phyloP scores from a whole-genome alignment of 2,113 vertebrate genomes.

The Diadophis punctatus region DNA sequence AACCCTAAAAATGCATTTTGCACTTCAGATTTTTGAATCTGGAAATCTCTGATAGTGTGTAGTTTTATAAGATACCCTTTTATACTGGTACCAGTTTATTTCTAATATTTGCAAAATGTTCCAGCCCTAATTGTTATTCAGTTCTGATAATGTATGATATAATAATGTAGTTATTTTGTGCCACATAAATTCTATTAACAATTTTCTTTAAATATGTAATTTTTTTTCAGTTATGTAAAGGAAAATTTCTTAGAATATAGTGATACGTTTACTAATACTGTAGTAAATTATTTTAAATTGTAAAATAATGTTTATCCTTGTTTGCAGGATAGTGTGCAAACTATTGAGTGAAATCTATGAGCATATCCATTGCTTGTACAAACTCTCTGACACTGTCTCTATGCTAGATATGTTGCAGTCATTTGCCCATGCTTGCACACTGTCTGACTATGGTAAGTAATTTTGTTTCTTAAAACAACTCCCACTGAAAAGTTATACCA shows the following conservation, averaged over 20 bases:
- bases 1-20: background rate
- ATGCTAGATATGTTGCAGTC: conserved; percentile 97
- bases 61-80: background rate
- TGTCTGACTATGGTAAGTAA: conserved; percentile 89
- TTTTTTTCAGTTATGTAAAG: background rate
- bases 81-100: background rate
- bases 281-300: background rate
- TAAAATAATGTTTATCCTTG: conserved; percentile 37
- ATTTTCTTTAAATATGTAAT: background rate
- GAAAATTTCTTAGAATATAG: background rate
- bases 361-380: conserved; percentile 92
- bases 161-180: background rate
- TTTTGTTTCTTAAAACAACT: background rate
- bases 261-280: background rate
- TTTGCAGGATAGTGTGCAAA: conserved; percentile 85
- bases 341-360: conserved; percentile 84
- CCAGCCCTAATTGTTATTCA: background rate
- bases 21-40: background rate
- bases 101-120: background rate
- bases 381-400: conserved; percentile 91
- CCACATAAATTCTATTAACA: background rate
- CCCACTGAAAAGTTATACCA: background rate
- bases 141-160: background rate
- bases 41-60: background rate
- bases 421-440: conserved; percentile 87